Evolutionary conservation across 2,888 invertebrate genomes (phyloP).

Genomic region (Pelosia muscerda): DNA sequence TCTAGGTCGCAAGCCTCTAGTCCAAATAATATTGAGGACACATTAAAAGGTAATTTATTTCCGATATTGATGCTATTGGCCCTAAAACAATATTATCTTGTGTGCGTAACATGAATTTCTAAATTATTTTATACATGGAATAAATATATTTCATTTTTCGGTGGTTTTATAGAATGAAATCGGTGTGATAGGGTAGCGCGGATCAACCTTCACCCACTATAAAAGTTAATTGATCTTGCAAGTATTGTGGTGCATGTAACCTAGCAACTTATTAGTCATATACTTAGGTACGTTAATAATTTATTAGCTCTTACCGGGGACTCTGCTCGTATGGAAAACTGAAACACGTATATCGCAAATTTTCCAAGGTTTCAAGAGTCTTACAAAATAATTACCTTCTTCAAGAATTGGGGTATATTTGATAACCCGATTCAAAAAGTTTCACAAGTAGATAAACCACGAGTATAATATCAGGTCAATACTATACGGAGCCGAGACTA

Average conservation of each 20-base stretch:
- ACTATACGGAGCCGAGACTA: too few species aligned
- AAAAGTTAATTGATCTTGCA: background rate
- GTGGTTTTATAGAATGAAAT: background rate
- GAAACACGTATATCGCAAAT: background rate
- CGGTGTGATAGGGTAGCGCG: conserved; percentile 11
- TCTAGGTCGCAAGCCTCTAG: conserved; percentile 64
- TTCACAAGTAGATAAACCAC: too few species aligned
- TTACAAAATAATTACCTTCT: too few species aligned
- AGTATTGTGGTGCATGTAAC: conserved; percentile 27
- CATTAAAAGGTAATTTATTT: conserved; percentile 30
- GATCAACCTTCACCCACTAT: conserved; percentile 8
- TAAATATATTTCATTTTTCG: too few species aligned
- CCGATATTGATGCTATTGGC: background rate
- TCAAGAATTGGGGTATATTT: too few species aligned
- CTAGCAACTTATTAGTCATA: conserved; percentile 42
- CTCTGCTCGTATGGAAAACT: background rate
- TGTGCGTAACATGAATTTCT: background rate
- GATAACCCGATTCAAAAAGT: too few species aligned
- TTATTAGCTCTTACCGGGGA: background rate
- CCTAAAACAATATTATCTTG: conserved; percentile 5
- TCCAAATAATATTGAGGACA: conserved; percentile 34
- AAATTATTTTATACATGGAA: too few species aligned
- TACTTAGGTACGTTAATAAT: background rate
- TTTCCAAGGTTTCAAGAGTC: too few species aligned
- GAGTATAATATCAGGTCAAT: too few species aligned